Evolutionary conservation across 2,797 vertebrate genomes (phyloP).

Genomic region (Acrocephalus scirpaceus): DNA sequence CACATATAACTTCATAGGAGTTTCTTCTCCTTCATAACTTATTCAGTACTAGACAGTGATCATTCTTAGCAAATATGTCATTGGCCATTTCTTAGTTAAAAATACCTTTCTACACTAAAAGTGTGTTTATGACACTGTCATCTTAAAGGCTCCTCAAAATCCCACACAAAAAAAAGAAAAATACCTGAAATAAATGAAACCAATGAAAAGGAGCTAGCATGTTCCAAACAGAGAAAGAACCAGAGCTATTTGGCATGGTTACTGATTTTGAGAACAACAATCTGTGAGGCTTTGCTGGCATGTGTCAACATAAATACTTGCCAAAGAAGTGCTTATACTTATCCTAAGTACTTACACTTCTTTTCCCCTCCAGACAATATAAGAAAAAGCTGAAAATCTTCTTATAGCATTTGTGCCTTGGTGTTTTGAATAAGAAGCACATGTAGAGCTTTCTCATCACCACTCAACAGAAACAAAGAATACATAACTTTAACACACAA

Average conservation of each 20-base stretch:
- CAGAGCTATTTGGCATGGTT: background rate
- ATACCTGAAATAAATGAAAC: background rate
- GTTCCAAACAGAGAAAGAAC: background rate
- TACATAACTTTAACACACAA: background rate
- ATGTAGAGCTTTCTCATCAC: background rate
- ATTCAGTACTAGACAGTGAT: background rate
- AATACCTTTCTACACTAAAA: background rate
- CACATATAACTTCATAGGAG: background rate
- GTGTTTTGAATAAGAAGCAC: background rate
- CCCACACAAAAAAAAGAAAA: background rate
- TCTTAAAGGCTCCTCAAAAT: background rate
- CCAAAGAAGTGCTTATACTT: background rate
- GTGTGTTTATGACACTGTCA: background rate
- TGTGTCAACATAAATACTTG: background rate
- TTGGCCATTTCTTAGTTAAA: background rate
- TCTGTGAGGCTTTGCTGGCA: background rate
- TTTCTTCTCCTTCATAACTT: background rate
- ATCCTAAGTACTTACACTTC: background rate
- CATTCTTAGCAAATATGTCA: background rate
- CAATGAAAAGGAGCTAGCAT: background rate
- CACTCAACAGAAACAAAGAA: background rate
- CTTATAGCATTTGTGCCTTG: background rate
- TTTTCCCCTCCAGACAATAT: background rate
- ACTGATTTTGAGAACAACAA: background rate
- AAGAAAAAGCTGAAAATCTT: slow-evolving; percentile 13